A percentile compares a stretch with the other conserved stretches of the same genome.
These are phyloP conservation scores for Yponomeuta sedellus DNA, from an alignment of 2,888 invertebrate species.

Conservation along the genomic window DNA sequence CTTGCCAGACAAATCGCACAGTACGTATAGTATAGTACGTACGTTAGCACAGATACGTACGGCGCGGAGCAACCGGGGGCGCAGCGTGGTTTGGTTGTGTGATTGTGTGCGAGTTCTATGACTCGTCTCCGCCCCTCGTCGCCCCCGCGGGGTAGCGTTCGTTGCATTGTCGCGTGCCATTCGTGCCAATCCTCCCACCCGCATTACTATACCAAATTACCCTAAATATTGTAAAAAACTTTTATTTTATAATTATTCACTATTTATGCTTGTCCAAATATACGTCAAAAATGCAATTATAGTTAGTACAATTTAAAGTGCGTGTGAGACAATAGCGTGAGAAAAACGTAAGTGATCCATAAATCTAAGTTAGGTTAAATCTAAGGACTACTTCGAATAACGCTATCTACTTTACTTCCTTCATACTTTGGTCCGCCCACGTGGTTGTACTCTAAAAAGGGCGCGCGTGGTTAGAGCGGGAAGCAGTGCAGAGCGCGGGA, in stretches of 20 bases:
- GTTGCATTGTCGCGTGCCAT: constrained; percentile 23
- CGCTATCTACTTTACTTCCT: not conserved
- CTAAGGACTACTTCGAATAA: too few species aligned
- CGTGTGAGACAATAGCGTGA: too few species aligned
- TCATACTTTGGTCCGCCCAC: not conserved
- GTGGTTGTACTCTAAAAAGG: constrained; percentile 6
- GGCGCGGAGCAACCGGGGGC: constrained; percentile 4
- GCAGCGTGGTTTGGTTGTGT: constrained; percentile 19
- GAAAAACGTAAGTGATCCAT: too few species aligned
- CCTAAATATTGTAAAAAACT: constrained; percentile 18
- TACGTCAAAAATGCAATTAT: too few species aligned
- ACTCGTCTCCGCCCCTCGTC: constrained; percentile 29
- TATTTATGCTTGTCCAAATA: too few species aligned
- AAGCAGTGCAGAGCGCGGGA: constrained; percentile 32
- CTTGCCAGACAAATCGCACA: constrained; percentile 52
- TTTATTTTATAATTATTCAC: too few species aligned
- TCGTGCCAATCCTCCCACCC: constrained; percentile 27
- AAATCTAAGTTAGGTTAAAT: too few species aligned
- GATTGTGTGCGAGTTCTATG: constrained; percentile 18
- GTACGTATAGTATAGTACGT: constrained; percentile 13
- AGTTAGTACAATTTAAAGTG: too few species aligned
- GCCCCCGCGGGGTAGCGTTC: constrained; percentile 26
- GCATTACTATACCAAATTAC: constrained; percentile 22
- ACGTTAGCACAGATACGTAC: not conserved
- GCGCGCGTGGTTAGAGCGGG: constrained; percentile 8